phyloP scores from a whole-genome alignment of 2,797 vertebrate species.

The Somateria mollissima region DNA sequence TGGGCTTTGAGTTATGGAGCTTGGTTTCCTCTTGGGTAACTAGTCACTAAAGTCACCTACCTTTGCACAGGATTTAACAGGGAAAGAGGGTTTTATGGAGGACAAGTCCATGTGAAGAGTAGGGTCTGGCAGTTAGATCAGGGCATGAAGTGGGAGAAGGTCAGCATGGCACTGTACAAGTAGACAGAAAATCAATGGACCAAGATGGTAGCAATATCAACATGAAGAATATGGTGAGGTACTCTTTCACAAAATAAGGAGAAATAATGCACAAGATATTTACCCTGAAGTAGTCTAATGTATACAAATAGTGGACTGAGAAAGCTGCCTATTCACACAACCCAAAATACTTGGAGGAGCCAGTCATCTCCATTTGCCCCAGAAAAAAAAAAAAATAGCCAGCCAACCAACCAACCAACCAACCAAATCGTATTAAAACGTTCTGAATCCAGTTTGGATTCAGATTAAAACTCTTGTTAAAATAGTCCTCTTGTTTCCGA shows the following conservation, averaged over 20 bases:
- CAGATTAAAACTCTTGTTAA: not conserved
- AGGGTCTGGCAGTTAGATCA: not conserved
- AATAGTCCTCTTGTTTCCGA: not conserved
- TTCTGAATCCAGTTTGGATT: not conserved
- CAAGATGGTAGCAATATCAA: not conserved
- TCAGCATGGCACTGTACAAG: not conserved
- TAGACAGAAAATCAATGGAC: not conserved
- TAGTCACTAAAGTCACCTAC: not conserved
- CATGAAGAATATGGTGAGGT: not conserved
- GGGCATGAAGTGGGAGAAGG: not conserved
- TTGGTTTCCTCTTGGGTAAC: not conserved
- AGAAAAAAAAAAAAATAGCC: not conserved
- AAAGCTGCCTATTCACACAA: not conserved
- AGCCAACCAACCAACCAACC: too few species aligned
- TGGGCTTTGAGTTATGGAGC: not conserved
- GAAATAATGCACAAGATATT: not conserved
- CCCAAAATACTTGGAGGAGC: not conserved
- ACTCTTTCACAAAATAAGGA: not conserved
- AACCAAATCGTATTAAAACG: not conserved
- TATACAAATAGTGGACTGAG: not conserved
- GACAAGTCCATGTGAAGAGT: not conserved
- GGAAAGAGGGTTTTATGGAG: not conserved
- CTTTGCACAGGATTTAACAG: not conserved
- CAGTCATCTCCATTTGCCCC: not conserved
- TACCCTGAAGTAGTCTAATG: not conserved